Percentiles rank a stretch among this genome's conserved stretches.
Conservation (phyloP, 2,113 vertebrate genomes). For the Pseudorectes ferrugineus region DNA sequence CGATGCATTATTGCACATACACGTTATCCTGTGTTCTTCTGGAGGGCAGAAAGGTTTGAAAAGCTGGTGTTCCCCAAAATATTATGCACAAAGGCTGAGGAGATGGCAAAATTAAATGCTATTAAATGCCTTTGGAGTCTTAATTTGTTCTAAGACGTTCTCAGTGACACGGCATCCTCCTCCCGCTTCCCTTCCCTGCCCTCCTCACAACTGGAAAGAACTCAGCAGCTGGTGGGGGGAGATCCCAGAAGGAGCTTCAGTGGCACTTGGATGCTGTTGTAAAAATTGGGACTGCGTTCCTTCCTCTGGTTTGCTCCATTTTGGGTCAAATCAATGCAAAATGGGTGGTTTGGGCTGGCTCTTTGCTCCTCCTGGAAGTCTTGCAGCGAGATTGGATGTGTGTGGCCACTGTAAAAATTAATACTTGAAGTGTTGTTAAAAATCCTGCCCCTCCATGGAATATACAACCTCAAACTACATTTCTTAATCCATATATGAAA, state of each 20-base stretch:
- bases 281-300: rapidly evolving
- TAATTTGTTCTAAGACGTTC: not conserved
- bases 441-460: not conserved
- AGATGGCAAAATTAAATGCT: not conserved
- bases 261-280: not conserved
- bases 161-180: rapidly evolving
- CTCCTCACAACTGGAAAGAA: not conserved
- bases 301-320: not conserved
- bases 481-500: not conserved
- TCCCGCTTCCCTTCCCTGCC: not conserved
- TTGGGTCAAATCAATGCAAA: not conserved
- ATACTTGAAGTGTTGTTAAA: not conserved
- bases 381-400: not conserved
- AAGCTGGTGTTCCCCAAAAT: not conserved
- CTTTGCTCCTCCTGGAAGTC: not conserved
- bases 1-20: rapidly evolving
- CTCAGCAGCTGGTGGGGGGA: not conserved
- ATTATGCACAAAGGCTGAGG: not conserved
- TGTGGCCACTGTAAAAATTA: not conserved
- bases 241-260: not conserved
- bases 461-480: not conserved
- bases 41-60: not conserved
- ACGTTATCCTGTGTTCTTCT: rapidly evolving
- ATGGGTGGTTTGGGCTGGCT: not conserved
- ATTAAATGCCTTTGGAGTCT: not conserved